Percentiles rank a stretch among this genome's conserved stretches.
These are phyloP conservation scores for Orcinus orca DNA, from an alignment of 2,113 vertebrate genomes.

Conservation along the genomic window DNA sequence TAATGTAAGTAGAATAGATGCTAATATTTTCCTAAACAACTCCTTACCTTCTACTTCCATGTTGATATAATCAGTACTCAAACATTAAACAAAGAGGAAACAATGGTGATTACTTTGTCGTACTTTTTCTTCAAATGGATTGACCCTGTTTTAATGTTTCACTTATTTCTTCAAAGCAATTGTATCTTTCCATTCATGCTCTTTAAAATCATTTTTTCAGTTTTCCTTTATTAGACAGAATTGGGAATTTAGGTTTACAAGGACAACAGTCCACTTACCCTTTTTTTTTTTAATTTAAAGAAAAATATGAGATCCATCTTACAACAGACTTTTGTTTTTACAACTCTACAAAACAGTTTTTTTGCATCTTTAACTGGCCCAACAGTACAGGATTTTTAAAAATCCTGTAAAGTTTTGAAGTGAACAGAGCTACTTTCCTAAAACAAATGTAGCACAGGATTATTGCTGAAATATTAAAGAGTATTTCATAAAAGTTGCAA, in stretches of 20 bases:
- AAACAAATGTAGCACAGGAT: constrained; percentile 80
- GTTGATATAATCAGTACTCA: constrained; percentile 76
- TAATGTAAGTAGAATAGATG: constrained; percentile 85
- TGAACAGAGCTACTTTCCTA: constrained; percentile 77
- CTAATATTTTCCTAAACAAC: constrained; percentile 80
- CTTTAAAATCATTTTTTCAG: constrained; percentile 73
- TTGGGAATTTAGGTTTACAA: constrained; percentile 76
- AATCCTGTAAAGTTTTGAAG: constrained; percentile 79
- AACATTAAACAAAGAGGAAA: constrained; percentile 77
- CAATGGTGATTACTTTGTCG: constrained; percentile 74
- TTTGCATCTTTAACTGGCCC: constrained; percentile 82
- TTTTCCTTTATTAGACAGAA: constrained; percentile 77
- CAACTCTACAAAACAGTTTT: constrained; percentile 81
- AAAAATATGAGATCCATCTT: constrained; percentile 82
- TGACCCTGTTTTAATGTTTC: constrained; percentile 66
- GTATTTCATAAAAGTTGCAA: constrained; percentile 82
- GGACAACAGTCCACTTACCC: constrained; percentile 65
- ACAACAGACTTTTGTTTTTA: constrained; percentile 82
- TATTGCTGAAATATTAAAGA: constrained; percentile 85
- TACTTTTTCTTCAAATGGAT: constrained; percentile 63
- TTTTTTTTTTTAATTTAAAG: constrained; percentile 77
- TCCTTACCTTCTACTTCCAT: constrained; percentile 71
- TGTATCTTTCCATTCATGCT: constrained; percentile 66
- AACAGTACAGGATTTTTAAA: constrained; percentile 77
- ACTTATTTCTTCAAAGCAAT: constrained; percentile 75